Evolutionary conservation across 2,113 vertebrate species (phyloP).

Genomic region (Anolis carolinensis): DNA sequence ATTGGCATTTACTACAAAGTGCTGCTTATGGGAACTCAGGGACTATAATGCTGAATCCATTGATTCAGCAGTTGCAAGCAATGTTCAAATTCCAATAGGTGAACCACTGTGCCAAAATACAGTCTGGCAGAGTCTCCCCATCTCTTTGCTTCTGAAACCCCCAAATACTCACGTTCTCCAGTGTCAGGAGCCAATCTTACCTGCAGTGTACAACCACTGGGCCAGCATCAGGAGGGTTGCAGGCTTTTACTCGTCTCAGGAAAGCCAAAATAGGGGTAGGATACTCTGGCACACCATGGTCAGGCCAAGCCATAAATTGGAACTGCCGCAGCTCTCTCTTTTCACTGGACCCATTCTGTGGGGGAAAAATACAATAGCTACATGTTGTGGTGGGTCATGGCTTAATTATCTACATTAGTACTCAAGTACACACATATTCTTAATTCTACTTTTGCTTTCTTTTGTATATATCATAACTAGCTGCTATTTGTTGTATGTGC

Average conservation of each 20-base stretch:
- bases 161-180: background rate
- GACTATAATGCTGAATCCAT: background rate
- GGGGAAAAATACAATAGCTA: slow-evolving; percentile 25
- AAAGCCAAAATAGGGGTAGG: slow-evolving; percentile 93
- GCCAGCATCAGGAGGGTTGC: slow-evolving; percentile 90
- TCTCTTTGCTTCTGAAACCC: background rate
- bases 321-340: slow-evolving; percentile 95
- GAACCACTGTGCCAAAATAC: background rate
- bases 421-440: background rate
- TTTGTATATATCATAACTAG: background rate
- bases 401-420: background rate
- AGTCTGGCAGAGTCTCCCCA: background rate
- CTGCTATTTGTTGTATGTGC: background rate
- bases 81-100: background rate
- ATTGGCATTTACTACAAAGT: background rate
- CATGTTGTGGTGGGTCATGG: background rate
- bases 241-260: slow-evolving; percentile 89
- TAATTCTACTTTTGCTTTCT: background rate
- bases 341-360: slow-evolving; percentile 92
- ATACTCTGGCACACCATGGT: slow-evolving; percentile 95
- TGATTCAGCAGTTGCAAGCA: background rate
- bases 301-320: slow-evolving; percentile 98
- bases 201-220: slow-evolving; percentile 98
- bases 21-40: slow-evolving; percentile 20
- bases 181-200: slow-evolving; percentile 66